Percentiles rank a stretch among this genome's conserved stretches.
Evolutionary conservation across 2,113 vertebrate species (phyloP).

Genomic region (Scortum barcoo): DNA sequence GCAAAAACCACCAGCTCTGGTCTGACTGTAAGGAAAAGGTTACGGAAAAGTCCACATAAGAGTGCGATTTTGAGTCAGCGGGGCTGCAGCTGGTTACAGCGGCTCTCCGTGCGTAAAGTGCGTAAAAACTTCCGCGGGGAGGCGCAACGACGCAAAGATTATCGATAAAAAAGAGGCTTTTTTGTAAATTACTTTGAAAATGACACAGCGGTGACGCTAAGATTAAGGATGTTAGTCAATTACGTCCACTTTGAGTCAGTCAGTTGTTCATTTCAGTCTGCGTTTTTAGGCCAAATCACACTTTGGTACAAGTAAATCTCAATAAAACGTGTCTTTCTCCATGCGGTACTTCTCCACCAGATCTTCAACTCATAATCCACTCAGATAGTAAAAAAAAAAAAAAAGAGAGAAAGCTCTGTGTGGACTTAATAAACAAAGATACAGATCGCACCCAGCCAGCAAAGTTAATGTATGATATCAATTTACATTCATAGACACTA

Average conservation of each 20-base stretch:
- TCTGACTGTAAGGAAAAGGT: neutral
- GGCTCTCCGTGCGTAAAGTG: neutral
- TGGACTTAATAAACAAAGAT: neutral
- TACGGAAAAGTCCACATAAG: neutral
- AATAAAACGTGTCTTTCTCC: neutral
- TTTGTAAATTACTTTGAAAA: neutral
- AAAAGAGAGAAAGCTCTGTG: neutral
- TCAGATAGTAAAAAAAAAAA: neutral
- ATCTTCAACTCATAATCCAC: neutral
- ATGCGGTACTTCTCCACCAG: neutral
- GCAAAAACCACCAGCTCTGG: no score
- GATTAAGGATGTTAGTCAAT: neutral
- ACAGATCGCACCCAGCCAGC: neutral
- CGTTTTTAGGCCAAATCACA: neutral
- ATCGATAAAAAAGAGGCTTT: no score
- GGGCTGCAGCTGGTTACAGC: neutral
- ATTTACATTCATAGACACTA: neutral
- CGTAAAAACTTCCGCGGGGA: conserved; percentile 4
- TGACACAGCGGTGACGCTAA: neutral
- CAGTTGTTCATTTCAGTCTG: no score
- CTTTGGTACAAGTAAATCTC: neutral
- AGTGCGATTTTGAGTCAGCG: conserved; percentile 30
- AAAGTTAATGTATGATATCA: neutral
- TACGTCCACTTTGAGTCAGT: no score
- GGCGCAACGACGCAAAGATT: conserved; percentile 43